Evolutionary conservation across 1,140 invertebrate species (phyloP), one percentile per base, ranked within the genome.

Genomic region (Drosophila pseudoananassae): DNA sequence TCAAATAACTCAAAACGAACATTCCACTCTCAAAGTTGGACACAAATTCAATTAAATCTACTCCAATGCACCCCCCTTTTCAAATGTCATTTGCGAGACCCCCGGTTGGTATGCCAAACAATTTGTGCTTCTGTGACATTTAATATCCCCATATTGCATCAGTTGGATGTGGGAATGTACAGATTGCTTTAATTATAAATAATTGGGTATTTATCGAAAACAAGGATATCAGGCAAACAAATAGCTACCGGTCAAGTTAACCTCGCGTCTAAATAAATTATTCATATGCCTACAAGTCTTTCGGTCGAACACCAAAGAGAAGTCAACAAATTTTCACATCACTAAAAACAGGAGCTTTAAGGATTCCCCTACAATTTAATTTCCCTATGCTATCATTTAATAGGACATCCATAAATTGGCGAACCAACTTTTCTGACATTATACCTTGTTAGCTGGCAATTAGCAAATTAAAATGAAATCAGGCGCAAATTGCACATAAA

Each of bases 161-260:
- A 31, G 8, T 38, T 43, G 5, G 7, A 1, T 7, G 17, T 2
- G 43, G 0, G 7, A 46, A 46, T 10, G 43, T 46, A 7, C 43
- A 27, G n/a, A 27, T 49, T 14, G 33, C 20, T 31, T 65, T 56
- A 64, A 71, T 70, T 64, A 40, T 45, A 15, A 7, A 45, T 56
- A 74, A 56, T 8, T 64, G 38, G 20, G 27, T 58, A 38, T 61
- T 71, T 58, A 31, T 14, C n/a, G 3, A 45, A 76, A 72, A 55
- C 56, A 80, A 58, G 59, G 20, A 36, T 82, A 80, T 72, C 66
- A 76, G 12, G 33, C 36, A 59, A 51, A 51, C 29, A 40, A 46
- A 7, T n/a, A 23, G 20, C 33, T 15, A 4, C 1, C 27, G 25
- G 63, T 43, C 50, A 17, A 15, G 7, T 49, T 61, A 45, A 50